phyloP scores from a whole-genome alignment of 2,888 invertebrate genomes.

The Machimus rusticus region DNA sequence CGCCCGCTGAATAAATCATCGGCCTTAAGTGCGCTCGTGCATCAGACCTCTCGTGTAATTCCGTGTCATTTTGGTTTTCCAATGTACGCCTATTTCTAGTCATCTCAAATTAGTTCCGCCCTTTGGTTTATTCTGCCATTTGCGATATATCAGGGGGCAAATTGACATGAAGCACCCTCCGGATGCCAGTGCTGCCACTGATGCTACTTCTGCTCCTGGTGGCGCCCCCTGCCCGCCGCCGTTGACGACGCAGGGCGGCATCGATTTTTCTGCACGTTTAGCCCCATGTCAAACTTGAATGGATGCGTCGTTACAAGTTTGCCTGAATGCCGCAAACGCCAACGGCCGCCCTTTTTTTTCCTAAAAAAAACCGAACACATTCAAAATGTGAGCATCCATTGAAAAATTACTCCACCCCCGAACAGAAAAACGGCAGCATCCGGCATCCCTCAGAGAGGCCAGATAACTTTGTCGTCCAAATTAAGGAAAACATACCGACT shows the following conservation, averaged over 20 bases:
- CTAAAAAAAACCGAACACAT: neutral
- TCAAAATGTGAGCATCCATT: neutral
- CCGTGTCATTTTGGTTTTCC: conserved; percentile 48
- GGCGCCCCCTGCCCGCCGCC: neutral
- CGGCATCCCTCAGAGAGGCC: neutral
- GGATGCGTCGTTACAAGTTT: conserved; percentile 34
- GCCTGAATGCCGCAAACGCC: conserved; percentile 3
- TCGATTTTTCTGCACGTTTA: conserved; percentile 45
- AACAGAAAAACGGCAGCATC: neutral
- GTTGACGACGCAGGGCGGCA: neutral
- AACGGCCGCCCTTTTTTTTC: neutral
- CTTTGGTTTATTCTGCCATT: conserved; percentile 63
- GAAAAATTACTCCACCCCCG: neutral
- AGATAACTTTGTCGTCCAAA: conserved; percentile 26
- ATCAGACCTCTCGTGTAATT: conserved; percentile 42
- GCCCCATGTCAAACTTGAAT: conserved; percentile 28
- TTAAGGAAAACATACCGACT: conserved; percentile 44
- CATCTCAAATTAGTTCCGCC: conserved; percentile 62
- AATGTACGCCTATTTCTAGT: conserved; percentile 47
- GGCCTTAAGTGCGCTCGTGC: conserved; percentile 39
- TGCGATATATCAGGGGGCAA: conserved; percentile 50
- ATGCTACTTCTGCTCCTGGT: neutral
- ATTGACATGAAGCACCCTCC: conserved; percentile 39
- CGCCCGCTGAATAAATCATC: conserved; percentile 32
- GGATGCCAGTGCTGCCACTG: neutral